Percentiles rank a stretch among this genome's conserved stretches.
These are phyloP conservation scores for Epizoanthus scotinus DNA, from an alignment of 92 coral and sea anemone species.

Conservation along the genomic window DNA sequence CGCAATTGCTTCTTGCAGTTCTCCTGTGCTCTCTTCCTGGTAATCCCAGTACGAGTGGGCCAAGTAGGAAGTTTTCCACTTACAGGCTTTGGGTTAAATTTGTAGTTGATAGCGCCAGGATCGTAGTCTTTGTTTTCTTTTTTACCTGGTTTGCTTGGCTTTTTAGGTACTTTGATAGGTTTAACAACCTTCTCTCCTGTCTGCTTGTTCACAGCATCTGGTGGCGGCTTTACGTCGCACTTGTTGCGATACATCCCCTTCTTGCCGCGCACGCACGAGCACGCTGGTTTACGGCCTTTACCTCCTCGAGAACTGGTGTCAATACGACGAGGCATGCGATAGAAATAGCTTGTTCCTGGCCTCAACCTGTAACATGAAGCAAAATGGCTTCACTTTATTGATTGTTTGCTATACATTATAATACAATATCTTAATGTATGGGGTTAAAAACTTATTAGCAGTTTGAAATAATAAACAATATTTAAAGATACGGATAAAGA, in stretches of 20 bases:
- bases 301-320: constrained; percentile 20
- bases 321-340: constrained; percentile 71
- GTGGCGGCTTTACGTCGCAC: constrained; percentile 82
- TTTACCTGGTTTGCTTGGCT: constrained; percentile 65
- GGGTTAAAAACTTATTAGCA: no score
- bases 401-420: no score
- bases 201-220: constrained; percentile 48
- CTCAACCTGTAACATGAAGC: constrained; percentile 43
- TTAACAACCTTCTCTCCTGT: constrained; percentile 68
- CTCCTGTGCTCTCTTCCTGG: constrained; percentile 50
- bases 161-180: constrained; percentile 70
- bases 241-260: constrained; percentile 69
- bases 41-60: constrained; percentile 74
- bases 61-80: constrained; percentile 51
- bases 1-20: constrained; percentile 58
- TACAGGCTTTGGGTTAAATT: constrained; percentile 65
- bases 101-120: constrained; percentile 68
- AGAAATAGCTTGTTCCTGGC: constrained; percentile 75
- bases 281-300: constrained; percentile 55
- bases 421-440: no score
- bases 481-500: no score
- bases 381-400: not conserved
- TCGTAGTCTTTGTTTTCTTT: constrained; percentile 76
- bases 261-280: constrained; percentile 69
- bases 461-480: no score